These are phyloP conservation scores for Austrofundulus limnaeus DNA, from an alignment of 2,113 vertebrate genomes.

Conservation along the genomic window DNA sequence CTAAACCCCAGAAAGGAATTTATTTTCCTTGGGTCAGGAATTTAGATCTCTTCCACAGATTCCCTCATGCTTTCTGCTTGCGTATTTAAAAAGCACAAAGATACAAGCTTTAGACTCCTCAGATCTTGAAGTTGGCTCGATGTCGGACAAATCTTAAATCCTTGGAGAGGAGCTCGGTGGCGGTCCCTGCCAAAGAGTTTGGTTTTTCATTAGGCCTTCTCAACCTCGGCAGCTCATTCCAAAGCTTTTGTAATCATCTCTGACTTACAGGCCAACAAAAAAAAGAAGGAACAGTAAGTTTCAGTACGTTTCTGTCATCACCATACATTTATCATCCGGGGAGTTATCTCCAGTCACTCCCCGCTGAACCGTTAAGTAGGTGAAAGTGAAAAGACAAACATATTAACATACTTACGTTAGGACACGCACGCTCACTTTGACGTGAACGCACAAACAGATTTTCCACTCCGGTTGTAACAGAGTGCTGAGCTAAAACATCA, in stretches of 20 bases:
- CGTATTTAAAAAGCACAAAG: conserved; percentile 40
- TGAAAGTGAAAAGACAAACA: conserved; percentile 52
- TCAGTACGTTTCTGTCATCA: conserved; percentile 26
- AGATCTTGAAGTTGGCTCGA: conserved; percentile 71
- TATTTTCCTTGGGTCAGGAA: conserved; percentile 39
- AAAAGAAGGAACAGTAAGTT: conserved; percentile 12
- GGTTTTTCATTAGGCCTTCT: conserved; percentile 63
- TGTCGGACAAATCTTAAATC: conserved; percentile 65
- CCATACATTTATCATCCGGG: conserved; percentile 16
- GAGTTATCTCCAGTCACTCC: conserved; percentile 27
- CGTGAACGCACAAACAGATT: conserved; percentile 7
- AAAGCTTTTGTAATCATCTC: conserved; percentile 64
- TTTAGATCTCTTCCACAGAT: conserved; percentile 67
- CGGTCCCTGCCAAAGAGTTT: conserved; percentile 68
- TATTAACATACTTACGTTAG: conserved; percentile 19
- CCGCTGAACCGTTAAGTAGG: conserved; percentile 43
- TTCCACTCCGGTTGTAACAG: conserved; percentile 20
- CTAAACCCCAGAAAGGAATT: conserved; percentile 66
- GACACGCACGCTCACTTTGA: conserved; percentile 17
- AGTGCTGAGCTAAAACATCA: conserved; percentile 28
- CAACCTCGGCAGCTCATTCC: conserved; percentile 57
- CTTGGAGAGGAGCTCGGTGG: conserved; percentile 47
- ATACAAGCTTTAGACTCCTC: conserved; percentile 53
- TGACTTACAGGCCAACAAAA: conserved; percentile 51
- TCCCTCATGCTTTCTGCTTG: conserved; percentile 31